Percentiles rank a stretch among this genome's conserved stretches.
Conservation (phyloP, 1,140 invertebrate genomes). For the Belonocnema kinseyi region DNA sequence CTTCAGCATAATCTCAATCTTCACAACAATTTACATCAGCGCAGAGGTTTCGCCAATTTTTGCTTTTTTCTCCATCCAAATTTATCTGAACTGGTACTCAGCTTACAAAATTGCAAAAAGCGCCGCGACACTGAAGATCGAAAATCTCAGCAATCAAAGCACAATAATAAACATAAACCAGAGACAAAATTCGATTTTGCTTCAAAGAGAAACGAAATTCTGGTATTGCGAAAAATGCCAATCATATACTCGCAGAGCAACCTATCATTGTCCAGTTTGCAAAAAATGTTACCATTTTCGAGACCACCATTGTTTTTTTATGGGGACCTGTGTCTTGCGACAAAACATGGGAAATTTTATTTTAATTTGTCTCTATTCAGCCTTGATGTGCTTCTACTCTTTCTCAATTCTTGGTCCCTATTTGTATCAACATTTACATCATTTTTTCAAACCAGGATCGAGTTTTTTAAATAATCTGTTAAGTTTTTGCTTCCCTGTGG, state of each 20-base stretch:
- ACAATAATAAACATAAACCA: constrained; percentile 6
- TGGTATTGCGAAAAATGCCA: constrained; percentile 10
- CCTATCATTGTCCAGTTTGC: not conserved
- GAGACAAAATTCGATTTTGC: not conserved
- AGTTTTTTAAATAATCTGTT: not conserved
- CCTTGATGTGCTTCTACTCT: not conserved
- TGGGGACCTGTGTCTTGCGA: constrained; percentile 9
- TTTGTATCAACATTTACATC: constrained; percentile 3
- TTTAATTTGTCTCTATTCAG: not conserved
- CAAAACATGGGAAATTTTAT: constrained; percentile 22
- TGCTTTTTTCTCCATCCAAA: constrained; percentile 1
- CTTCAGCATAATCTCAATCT: not conserved
- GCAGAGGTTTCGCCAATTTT: not conserved
- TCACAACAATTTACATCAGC: constrained; percentile 1
- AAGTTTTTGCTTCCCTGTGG: constrained; percentile 12
- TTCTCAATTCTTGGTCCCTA: not conserved
- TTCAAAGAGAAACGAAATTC: not conserved
- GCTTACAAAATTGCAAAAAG: not conserved
- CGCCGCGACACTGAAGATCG: not conserved
- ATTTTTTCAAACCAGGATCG: constrained; percentile 7
- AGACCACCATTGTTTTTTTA: constrained; percentile 26
- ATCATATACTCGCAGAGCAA: not conserved
- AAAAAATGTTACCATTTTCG: constrained; percentile 24
- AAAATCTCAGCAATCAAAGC: not conserved
- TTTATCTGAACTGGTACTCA: not conserved